Evolutionary conservation across 1,140 invertebrate species (phyloP), one percentile per base, ranked within the genome.

Genomic region (Cyphomyrmex costatus): DNA sequence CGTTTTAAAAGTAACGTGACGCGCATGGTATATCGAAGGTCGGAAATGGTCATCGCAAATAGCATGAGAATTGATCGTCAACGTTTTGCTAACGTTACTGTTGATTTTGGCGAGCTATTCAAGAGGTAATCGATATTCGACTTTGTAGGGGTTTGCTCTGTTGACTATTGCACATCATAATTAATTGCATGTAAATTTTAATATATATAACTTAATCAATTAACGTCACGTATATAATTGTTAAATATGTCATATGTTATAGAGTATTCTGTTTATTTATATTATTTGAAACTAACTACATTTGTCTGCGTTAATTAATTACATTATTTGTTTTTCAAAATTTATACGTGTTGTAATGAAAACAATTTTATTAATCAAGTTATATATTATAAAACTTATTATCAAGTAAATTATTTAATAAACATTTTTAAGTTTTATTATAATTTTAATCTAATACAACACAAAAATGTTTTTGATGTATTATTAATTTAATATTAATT

Each of bases 161-260:
- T 46, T 77, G n/a, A 21, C 3, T 73, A 30, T 60, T 42, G 14
- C 6, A 36, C 24, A 49, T 65, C 27, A 6, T 60, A 51, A 79
- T 51, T 78, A 51, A 33, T 1, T 33, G 3, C 5, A 27, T 2
- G 12, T 14, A 33, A 65, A 79, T 76, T 79, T 49, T 24, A 58
- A 56, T 68, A 42, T 19, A 12, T 10, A 8, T 42, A 77, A 77
- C 58, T 49, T 79, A 49, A 24, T 42, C 16, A 80, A 68, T 68
- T 80, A 56, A 68, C 10, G 30, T 70, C 3, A 36, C 0, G 30
- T 46, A n/a, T 33, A n/a, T 33, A 36, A 79, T 33, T 66, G 16
- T 49, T 56, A 8, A 70, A 70, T 58, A 19, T 16, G 21, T 53
- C 19, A 24, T 68, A 53, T 19, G 24, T 27, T 56, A 19, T 42